phyloP scores from a whole-genome alignment of 2,888 invertebrate species.

The Epicampocera succincta region DNA sequence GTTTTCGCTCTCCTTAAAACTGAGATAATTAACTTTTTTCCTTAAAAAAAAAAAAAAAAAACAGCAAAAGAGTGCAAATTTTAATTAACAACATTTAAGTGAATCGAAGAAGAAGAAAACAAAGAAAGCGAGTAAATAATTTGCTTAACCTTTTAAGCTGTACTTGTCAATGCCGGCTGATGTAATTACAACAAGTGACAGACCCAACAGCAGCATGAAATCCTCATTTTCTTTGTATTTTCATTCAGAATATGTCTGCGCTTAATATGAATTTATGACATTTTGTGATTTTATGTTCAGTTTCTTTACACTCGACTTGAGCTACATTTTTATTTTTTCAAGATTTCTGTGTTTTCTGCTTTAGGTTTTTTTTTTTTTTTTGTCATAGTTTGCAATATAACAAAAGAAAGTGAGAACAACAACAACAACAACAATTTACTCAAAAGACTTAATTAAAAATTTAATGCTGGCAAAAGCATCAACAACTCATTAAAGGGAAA shows the following conservation, averaged over 20 bases:
- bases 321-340: conserved; percentile 19
- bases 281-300: conserved; percentile 30
- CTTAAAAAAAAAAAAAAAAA: not conserved
- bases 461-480: conserved; percentile 25
- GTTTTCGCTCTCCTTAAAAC: no score
- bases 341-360: not conserved
- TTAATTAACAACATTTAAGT: conserved; percentile 14
- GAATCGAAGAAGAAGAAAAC: conserved; percentile 12
- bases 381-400: conserved; percentile 26
- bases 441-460: conserved; percentile 44
- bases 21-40: no score
- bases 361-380: not conserved
- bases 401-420: not conserved
- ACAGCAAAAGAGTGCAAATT: no score
- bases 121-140: no score
- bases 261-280: conserved; percentile 65
- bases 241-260: conserved; percentile 60
- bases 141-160: conserved; percentile 40
- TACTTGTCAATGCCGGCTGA: conserved; percentile 4
- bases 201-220: conserved; percentile 11
- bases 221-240: conserved; percentile 37
- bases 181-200: not conserved
- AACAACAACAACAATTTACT: conserved; percentile 1
- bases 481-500: not conserved
- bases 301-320: conserved; percentile 45